Percentiles rank a stretch among this genome's conserved stretches.
phyloP scores from a whole-genome alignment of 2,888 invertebrate species.

The Odontocolon sp. region DNA sequence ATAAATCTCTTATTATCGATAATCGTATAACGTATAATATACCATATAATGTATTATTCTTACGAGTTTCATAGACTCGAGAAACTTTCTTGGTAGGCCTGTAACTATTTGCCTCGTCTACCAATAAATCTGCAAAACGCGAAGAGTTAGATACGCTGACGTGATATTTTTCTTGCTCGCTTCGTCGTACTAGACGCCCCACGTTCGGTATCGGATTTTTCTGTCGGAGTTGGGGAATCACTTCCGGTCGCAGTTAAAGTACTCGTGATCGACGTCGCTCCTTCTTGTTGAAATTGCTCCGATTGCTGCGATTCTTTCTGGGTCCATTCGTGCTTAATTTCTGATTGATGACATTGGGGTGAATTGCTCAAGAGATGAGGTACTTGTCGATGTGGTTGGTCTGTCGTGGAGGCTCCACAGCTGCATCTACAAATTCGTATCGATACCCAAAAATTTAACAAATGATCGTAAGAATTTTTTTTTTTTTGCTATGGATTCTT shows the following conservation, averaged over 20 bases:
- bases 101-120: slow-evolving; percentile 54
- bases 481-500: slow-evolving; percentile 10
- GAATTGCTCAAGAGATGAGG: slow-evolving; percentile 5
- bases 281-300: too few species aligned
- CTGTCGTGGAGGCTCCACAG: slow-evolving; percentile 35
- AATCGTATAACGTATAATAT: background rate
- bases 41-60: slow-evolving; percentile 46
- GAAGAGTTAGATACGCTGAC: slow-evolving; percentile 59
- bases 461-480: background rate
- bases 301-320: slow-evolving; percentile 20
- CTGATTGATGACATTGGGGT: background rate
- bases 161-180: slow-evolving; percentile 43
- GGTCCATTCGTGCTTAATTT: slow-evolving; percentile 12
- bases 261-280: slow-evolving; percentile 2
- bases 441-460: background rate
- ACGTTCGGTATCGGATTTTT: slow-evolving; percentile 44
- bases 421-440: slow-evolving; percentile 24
- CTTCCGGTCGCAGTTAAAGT: slow-evolving; percentile 20
- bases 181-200: slow-evolving; percentile 56
- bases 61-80: slow-evolving; percentile 66
- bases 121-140: slow-evolving; percentile 62
- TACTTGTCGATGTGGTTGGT: background rate
- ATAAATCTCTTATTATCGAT: background rate
- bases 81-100: slow-evolving; percentile 55
- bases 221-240: slow-evolving; percentile 28